Base-by-base conservation (phyloP, 2,888 invertebrate species). In the Hirudinaria manillensis region DNA sequence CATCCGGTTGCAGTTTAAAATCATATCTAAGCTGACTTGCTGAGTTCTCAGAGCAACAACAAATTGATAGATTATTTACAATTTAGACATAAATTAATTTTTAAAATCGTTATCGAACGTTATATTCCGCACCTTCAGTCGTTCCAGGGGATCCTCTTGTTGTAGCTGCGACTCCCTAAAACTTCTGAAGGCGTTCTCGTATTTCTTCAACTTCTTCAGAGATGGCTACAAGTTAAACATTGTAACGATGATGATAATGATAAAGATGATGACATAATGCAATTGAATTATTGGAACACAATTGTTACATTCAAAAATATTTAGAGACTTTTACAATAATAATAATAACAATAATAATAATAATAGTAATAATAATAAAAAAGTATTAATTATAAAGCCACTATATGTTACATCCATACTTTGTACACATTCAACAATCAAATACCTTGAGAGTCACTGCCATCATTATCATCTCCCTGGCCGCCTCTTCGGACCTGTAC, bases 371-470 rank as follows among this genome's bases (percentile, higher is more conserved):
- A 53, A 53, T 19, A 53, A 21, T 53, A 21, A 53, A 19, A 21
- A 53, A n/a, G n/a, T n/a, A n/a, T n/a, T n/a, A n/a, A n/a, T n/a
- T n/a, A n/a, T n/a, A n/a, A n/a, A n/a, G n/a, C n/a, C n/a, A n/a
- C n/a, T n/a, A n/a, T n/a, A n/a, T n/a, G n/a, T n/a, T n/a, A n/a
- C n/a, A n/a, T n/a, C n/a, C n/a, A n/a, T n/a, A n/a, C n/a, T n/a
- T n/a, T n/a, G n/a, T n/a, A n/a, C n/a, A n/a, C n/a, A n/a, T n/a
- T n/a, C n/a, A 45, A 16, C 16, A 45, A 45, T 45, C 45, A 10
- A 45, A 2, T 45, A 97, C 91, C 86, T 95, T 96, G 75, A 94
- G 89, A 81, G 91, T 91, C 83, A 94, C 93, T 4, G 98, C 96
- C 79, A 91, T 88, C 84, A 93, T 92, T 87, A 99, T 91, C 13